phyloP scores from a whole-genome alignment of 2,797 vertebrate species.

The Anguilla obscura region DNA sequence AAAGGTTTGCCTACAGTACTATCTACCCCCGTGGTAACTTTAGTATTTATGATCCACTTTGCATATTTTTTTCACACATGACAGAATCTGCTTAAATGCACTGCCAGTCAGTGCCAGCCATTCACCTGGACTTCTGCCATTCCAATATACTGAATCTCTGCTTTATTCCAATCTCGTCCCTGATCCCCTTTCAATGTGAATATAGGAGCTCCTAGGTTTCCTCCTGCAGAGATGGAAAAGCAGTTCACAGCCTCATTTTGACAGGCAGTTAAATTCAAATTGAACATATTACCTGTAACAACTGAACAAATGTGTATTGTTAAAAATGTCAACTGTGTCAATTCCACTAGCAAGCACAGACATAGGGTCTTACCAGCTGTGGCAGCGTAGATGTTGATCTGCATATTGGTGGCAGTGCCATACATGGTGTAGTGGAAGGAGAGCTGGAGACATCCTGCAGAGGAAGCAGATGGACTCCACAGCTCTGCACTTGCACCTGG shows the following conservation, averaged over 20 bases:
- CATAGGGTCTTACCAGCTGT: slow-evolving; percentile 53
- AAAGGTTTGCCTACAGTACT: neutral
- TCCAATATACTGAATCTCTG: slow-evolving; percentile 59
- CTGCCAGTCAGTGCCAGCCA: neutral
- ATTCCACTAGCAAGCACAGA: neutral
- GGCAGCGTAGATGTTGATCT: slow-evolving; percentile 65
- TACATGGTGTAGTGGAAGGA: slow-evolving; percentile 74
- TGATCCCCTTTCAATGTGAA: slow-evolving; percentile 67
- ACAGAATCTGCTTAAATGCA: neutral
- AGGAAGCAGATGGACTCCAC: slow-evolving; percentile 62
- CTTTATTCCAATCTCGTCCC: slow-evolving; percentile 67
- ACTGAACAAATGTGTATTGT: neutral
- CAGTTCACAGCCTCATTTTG: neutral
- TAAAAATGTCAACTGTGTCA: neutral
- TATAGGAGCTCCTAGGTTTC: slow-evolving; percentile 49
- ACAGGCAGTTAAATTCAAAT: neutral
- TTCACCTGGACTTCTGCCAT: slow-evolving; percentile 64
- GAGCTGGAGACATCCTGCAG: slow-evolving; percentile 71
- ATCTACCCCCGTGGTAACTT: neutral
- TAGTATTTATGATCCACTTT: neutral
- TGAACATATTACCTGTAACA: neutral
- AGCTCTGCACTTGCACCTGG: slow-evolving; percentile 60
- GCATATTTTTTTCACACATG: neutral
- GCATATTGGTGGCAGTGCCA: slow-evolving; percentile 66
- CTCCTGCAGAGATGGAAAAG: slow-evolving; percentile 42